These are phyloP conservation scores for Pseudococcus longispinus DNA, from an alignment of 2,888 invertebrate genomes.

Conservation along the genomic window DNA sequence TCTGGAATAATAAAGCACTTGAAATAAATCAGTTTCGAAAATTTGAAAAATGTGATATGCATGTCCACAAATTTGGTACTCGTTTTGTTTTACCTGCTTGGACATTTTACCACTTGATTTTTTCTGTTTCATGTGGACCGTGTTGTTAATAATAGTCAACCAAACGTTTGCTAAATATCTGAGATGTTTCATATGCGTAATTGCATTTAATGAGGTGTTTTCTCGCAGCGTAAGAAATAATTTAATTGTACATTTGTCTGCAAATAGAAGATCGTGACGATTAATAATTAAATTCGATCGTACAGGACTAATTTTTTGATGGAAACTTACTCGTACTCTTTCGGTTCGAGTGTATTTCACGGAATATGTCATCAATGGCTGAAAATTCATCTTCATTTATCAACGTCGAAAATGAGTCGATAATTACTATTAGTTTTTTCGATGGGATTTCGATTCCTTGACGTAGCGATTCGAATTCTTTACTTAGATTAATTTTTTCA, in stretches of 20 bases:
- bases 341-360: neutral
- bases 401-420: slow-evolving; percentile 58
- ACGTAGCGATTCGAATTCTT: neutral
- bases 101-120: slow-evolving; percentile 22
- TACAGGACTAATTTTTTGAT: neutral
- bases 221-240: neutral
- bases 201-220: neutral
- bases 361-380: slow-evolving; percentile 47
- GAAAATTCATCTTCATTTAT: slow-evolving; percentile 32
- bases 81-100: neutral
- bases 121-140: neutral
- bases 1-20: neutral
- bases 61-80: neutral
- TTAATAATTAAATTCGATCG: neutral
- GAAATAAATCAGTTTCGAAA: neutral
- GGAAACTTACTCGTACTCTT: neutral
- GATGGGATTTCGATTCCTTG: neutral
- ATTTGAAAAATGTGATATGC: neutral
- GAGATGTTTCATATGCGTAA: neutral
- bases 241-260: neutral
- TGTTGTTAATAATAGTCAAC: neutral
- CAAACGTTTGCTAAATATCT: neutral
- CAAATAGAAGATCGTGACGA: neutral
- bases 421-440: slow-evolving; percentile 52
- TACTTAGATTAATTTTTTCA: neutral